Base-by-base conservation (phyloP, 2,888 invertebrate genomes). In the Agrotis exclamationis region DNA sequence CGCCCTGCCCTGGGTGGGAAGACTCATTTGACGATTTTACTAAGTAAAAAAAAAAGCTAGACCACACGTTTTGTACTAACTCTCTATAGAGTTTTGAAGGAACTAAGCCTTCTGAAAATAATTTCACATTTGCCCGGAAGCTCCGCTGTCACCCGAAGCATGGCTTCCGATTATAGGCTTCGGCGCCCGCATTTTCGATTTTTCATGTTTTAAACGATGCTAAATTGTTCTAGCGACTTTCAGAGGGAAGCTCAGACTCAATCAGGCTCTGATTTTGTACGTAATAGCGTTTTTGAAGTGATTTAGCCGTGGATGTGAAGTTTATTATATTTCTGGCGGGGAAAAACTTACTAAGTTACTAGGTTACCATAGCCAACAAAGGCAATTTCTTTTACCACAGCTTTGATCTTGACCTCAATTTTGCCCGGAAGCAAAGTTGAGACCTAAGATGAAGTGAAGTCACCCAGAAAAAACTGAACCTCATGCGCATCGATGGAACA, bases 161-260 rank as follows among this genome's bases (percentile, higher is more conserved):
- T 60, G 70, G 74, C 60, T 80, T 83, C 80, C 78, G 83, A 75
- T 80, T 78, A 77, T 74, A 71, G 70, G 82, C 66, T 58, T 66
- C 70, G 60, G 59, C 71, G 67, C 80, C 67, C 72, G 72, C 78
- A 83, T 83, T 78, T 83, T 80, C 60, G 68, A 80, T 82, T 82
- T 82, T 83, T 83, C 77, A 74, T 74, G 72, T 80, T 83, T 83
- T 77, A 82, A 82, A 69, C 78, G 80, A 68, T 72, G 82, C 63
- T 69, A 72, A 82, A 83, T 77, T 76, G 67, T 57, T 76, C 72
- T 66, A 65, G 58, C 75, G 33, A 53, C 67, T 79, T 78, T 58
- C 53, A 66, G 45, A 14, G 28, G 57, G 20, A 28, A 33, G 33
- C 63, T 62, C 62, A 58, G 51, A 67, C 67, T 71, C 63, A 67